Percentiles rank a stretch among this genome's conserved stretches.
Evolutionary conservation across 1,140 invertebrate genomes (phyloP).

Genomic region (Orchestia grillus): DNA sequence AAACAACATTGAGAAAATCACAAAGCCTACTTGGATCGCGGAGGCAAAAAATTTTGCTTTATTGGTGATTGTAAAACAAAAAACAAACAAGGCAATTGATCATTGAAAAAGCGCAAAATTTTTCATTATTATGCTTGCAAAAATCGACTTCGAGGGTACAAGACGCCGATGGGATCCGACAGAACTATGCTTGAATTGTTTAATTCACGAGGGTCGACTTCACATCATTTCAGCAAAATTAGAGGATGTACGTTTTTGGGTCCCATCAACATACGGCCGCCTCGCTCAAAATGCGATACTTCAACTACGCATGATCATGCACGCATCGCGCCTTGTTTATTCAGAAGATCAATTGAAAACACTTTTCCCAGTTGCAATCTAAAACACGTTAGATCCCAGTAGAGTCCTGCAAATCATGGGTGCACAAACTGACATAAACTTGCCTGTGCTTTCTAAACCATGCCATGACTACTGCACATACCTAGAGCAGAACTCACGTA

Average conservation of each 20-base stretch:
- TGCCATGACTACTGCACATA: neutral
- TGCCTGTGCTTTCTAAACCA: neutral
- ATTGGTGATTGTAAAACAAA: neutral
- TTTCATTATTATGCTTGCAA: neutral
- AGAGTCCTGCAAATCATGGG: no score
- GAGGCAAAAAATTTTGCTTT: neutral
- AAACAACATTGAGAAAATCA: neutral
- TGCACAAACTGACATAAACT: no score
- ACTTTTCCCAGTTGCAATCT: neutral
- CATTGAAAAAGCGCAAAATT: neutral
- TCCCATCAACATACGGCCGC: neutral
- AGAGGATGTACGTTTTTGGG: neutral
- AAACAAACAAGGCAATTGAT: neutral
- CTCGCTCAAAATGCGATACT: neutral
- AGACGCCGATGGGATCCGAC: neutral
- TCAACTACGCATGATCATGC: neutral
- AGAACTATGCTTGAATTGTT: neutral
- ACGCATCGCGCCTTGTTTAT: neutral
- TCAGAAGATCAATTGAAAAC: neutral
- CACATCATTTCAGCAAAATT: neutral
- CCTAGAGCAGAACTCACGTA: no score
- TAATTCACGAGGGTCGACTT: neutral
- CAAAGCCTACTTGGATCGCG: neutral
- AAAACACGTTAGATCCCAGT: no score
- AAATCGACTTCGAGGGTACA: neutral